A percentile compares a stretch with the other conserved stretches of the same genome.
phyloP scores from a whole-genome alignment of 2,113 vertebrate genomes.

The Vombatus ursinus region DNA sequence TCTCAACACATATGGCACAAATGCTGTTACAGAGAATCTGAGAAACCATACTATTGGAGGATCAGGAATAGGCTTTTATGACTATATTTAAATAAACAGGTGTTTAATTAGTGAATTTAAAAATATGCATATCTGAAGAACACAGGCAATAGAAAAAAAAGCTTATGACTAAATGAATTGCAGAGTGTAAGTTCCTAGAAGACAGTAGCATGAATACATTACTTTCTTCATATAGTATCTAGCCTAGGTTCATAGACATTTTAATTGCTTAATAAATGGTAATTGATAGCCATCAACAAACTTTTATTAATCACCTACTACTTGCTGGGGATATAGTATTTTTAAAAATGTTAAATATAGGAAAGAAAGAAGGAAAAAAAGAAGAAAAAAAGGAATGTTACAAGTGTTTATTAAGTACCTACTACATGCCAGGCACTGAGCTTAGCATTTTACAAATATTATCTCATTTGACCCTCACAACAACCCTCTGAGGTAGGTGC shows the following conservation, averaged over 20 bases:
- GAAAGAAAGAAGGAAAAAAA: not conserved
- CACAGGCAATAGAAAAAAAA: slow-evolving; percentile 23
- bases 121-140: slow-evolving; percentile 5
- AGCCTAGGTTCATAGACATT: not conserved
- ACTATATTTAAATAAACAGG: not conserved
- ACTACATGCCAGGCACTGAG: not conserved
- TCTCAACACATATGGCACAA: slow-evolving; percentile 51
- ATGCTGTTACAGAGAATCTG: slow-evolving; percentile 39
- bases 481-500: not conserved
- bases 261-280: not conserved
- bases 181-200: not conserved
- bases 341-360: not conserved
- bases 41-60: slow-evolving; percentile 33
- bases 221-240: not conserved
- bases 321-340: not conserved
- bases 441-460: not conserved
- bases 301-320: not conserved
- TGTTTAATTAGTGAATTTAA: slow-evolving; percentile 42
- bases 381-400: not conserved
- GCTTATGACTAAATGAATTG: not conserved
- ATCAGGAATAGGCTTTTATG: slow-evolving; percentile 14
- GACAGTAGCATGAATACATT: not conserved
- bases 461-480: not conserved
- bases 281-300: not conserved
- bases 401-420: not conserved